These are phyloP conservation scores for Phoxinus dragarum DNA, from an alignment of 2,797 vertebrate genomes.

Conservation along the genomic window DNA sequence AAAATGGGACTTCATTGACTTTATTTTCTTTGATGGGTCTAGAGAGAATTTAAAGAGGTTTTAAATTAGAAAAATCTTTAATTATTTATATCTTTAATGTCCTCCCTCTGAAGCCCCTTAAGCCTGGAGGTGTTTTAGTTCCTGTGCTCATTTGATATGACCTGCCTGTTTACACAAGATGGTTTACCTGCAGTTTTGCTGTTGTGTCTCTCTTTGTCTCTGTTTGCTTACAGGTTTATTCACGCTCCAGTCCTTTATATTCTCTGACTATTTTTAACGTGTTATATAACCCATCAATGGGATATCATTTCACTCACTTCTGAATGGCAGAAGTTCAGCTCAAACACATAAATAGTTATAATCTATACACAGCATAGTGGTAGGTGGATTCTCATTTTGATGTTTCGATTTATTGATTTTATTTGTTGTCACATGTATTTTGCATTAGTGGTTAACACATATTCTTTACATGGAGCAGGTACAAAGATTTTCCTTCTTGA, in stretches of 20 bases:
- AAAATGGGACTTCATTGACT: constrained; percentile 48
- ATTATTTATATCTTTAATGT: constrained; percentile 22
- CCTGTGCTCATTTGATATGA: neutral
- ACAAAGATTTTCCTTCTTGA: neutral
- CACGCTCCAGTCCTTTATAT: neutral
- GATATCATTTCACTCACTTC: neutral
- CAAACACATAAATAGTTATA: neutral
- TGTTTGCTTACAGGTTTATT: neutral
- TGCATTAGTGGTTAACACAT: constrained; percentile 26
- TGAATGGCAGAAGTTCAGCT: neutral
- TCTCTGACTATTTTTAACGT: neutral
- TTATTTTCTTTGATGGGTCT: constrained; percentile 46
- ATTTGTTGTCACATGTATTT: constrained; percentile 25
- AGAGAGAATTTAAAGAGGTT: constrained; percentile 39
- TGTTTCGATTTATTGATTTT: constrained; percentile 13
- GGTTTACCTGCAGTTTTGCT: neutral
- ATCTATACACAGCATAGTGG: neutral
- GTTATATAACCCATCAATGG: neutral
- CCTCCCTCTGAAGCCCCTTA: neutral
- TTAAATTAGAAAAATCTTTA: constrained; percentile 41
- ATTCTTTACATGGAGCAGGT: neutral
- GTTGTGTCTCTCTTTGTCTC: neutral
- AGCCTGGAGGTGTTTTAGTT: neutral
- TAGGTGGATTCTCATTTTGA: neutral
- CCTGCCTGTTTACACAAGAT: neutral